Percentiles rank a stretch among this genome's conserved stretches.
These are phyloP conservation scores for Phasianus colchicus DNA, from an alignment of 2,113 vertebrate genomes.

Conservation along the genomic window DNA sequence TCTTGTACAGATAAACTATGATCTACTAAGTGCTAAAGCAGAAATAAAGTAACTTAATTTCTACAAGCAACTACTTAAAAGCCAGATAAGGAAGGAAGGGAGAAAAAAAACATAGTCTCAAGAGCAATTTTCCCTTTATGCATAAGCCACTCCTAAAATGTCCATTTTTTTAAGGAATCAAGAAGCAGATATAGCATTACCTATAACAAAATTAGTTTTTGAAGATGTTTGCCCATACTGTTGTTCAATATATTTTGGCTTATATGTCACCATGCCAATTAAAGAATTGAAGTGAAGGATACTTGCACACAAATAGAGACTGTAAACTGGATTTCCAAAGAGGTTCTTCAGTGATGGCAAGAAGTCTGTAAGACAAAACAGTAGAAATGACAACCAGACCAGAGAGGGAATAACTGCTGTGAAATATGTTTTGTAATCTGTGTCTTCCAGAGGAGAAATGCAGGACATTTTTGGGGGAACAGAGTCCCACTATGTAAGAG, in stretches of 20 bases:
- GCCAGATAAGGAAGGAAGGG: neutral
- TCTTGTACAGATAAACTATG: neutral
- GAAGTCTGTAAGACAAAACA: constrained; percentile 83
- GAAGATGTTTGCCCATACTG: constrained; percentile 92
- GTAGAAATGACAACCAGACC: neutral
- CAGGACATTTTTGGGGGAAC: neutral
- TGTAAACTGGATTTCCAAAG: constrained; percentile 88
- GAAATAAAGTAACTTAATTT: neutral
- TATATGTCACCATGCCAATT: constrained; percentile 96
- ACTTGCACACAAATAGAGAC: constrained; percentile 87
- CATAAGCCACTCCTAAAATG: neutral
- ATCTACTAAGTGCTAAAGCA: neutral
- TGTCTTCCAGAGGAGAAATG: neutral
- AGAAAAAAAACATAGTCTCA: neutral
- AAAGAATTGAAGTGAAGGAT: constrained; percentile 92
- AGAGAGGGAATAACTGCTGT: neutral
- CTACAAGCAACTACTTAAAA: neutral
- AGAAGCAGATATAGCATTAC: constrained; percentile 73
- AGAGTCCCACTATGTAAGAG: neutral
- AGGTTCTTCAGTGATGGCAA: constrained; percentile 88
- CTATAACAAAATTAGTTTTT: constrained; percentile 93
- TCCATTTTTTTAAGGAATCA: neutral
- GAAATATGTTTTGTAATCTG: neutral
- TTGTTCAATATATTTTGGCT: constrained; percentile 95
- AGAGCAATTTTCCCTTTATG: neutral